Base-by-base conservation (phyloP, 1,140 invertebrate species). In the Formica exsecta region DNA sequence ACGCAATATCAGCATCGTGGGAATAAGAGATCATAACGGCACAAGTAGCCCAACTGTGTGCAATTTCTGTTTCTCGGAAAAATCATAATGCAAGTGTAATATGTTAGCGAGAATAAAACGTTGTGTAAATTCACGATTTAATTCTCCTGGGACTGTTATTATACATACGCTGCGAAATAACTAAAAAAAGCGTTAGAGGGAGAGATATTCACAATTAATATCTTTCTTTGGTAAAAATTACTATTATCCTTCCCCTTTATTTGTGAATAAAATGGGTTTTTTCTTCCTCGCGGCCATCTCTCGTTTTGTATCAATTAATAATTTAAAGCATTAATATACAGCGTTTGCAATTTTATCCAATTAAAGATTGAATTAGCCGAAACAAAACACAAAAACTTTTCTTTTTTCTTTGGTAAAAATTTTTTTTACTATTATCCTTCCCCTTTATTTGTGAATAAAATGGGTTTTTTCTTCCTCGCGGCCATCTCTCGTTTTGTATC, bases 291-390 rank as follows among this genome's bases (percentile, higher is more conserved):
- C 1, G 3, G 29, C 5, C 7, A 8, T 7, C 7, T 68, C 32
- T 68, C 76, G 44, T 36, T 68, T 80, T 41, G 19, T 22, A 41
- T 5, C 64, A n/a, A 57, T 70, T 80, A 36, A 80, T 70, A 61
- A 19, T 19, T 32, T 3, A 44, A 73, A 74, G 79, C 25, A 36
- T 83, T 74, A 83, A 74, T 62, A 74, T 57, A 41, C 79, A 61
- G 79, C 38, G 29, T 36, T 71, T 38, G 36, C 25, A 22, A 48
- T 73, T 83, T 41, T 74, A 61, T 74, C 38, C 79, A 74, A 74
- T 83, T 74, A 65, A 85, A 85, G 81, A 77, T 76, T 32, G 44
- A 65, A 76, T 85, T 85, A 85, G 13, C 36, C 32, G 32, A 85
- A 85, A 85, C 81, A 54, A 77, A 57, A 61, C 44, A 8, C 51